These are phyloP conservation scores for Steinernema khuongi DNA, from an alignment of 1,140 invertebrate species.

Conservation along the genomic window DNA sequence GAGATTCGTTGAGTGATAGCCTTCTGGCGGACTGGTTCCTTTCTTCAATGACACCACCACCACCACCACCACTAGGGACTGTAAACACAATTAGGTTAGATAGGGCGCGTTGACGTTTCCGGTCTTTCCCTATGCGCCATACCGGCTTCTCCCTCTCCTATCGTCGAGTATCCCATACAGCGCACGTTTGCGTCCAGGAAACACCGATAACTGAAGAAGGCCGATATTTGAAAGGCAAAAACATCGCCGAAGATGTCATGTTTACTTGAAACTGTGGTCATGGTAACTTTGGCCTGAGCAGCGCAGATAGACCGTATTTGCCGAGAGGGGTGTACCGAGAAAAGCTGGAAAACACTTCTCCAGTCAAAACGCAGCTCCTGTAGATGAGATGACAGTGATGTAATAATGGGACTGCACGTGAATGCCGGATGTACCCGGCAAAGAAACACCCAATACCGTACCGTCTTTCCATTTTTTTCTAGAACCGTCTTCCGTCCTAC, in stretches of 20 bases:
- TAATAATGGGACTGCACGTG: too few relatives aligned
- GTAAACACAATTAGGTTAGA: conserved; percentile 13
- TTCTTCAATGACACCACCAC: neutral
- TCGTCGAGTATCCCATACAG: neutral
- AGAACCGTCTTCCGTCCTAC: too few relatives aligned
- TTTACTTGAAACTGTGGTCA: neutral
- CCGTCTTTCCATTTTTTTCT: too few relatives aligned
- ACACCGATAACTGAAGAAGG: neutral
- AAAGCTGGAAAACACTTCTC: too few relatives aligned
- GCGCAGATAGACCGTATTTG: too few relatives aligned
- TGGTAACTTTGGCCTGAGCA: too few relatives aligned
- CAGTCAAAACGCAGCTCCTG: too few relatives aligned
- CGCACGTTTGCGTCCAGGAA: neutral
- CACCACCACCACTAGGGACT: too few relatives aligned
- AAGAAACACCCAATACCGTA: too few relatives aligned
- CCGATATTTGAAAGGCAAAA: neutral
- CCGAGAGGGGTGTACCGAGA: too few relatives aligned
- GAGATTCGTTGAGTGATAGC: conserved; percentile 16
- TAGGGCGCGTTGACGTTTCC: neutral
- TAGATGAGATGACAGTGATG: too few relatives aligned
- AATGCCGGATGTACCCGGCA: too few relatives aligned
- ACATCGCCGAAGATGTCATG: neutral
- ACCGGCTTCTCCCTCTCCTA: neutral
- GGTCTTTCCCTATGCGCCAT: neutral
- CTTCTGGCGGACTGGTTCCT: conserved; percentile 9